Conservation (phyloP, 2,797 vertebrate genomes). For the Malacoctenus gilli region DNA sequence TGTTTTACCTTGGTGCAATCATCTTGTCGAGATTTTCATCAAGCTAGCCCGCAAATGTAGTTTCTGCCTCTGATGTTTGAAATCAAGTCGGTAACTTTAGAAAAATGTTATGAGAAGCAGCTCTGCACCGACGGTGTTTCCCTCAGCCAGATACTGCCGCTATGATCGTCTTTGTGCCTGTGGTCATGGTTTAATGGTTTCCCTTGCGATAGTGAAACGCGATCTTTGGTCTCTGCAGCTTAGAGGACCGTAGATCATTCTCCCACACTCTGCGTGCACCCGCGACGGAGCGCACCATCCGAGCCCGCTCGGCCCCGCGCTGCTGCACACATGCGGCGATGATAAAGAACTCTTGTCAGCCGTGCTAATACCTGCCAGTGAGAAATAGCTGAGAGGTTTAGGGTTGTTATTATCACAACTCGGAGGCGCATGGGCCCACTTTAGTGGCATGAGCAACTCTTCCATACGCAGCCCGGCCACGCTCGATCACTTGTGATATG, state of each 20-base stretch:
- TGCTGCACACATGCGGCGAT: conserved; percentile 28
- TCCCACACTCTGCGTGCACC: conserved; percentile 65
- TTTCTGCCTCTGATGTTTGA: conserved; percentile 9
- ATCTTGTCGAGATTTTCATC: conserved; percentile 1
- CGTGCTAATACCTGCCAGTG: conserved; percentile 44
- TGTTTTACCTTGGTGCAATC: background rate
- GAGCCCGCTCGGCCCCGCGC: conserved; percentile 24
- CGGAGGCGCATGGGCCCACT: conserved; percentile 41
- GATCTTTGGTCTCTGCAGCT: conserved; percentile 70
- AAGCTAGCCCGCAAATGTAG: background rate
- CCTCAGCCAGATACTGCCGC: conserved; percentile 57
- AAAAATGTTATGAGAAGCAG: conserved; percentile 60
- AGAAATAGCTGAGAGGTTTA: conserved; percentile 50
- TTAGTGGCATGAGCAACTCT: conserved; percentile 31
- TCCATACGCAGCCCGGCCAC: conserved; percentile 25
- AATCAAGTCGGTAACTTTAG: conserved; percentile 38
- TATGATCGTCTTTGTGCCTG: conserved; percentile 70
- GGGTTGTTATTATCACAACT: conserved; percentile 52
- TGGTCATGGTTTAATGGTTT: conserved; percentile 76
- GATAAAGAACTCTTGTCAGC: conserved; percentile 51
- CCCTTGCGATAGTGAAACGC: conserved; percentile 76
- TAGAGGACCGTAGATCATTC: conserved; percentile 71
- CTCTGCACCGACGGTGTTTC: conserved; percentile 41
- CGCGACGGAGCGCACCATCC: conserved; percentile 45
- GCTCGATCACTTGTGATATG: conserved; percentile 29